A percentile compares a stretch with the other conserved stretches of the same genome.
phyloP scores from a whole-genome alignment of 2,797 vertebrate species.

The Myiotriccus ornatus region DNA sequence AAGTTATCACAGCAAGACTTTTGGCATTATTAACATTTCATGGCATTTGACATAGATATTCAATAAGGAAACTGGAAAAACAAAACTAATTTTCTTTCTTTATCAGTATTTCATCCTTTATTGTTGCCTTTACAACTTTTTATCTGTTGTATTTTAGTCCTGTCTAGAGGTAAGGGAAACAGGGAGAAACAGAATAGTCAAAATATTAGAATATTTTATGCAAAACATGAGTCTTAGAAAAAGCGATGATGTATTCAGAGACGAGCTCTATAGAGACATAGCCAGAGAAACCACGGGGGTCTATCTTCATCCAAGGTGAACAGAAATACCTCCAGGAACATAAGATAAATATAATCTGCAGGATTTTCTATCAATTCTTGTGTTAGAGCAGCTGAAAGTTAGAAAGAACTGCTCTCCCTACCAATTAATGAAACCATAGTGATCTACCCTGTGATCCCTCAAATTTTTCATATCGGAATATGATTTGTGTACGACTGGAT shows the following conservation, averaged over 20 bases:
- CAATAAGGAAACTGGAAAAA: not conserved
- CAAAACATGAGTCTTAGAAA: not conserved
- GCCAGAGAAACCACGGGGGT: not conserved
- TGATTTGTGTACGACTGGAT: not conserved
- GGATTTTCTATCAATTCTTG: constrained; percentile 16
- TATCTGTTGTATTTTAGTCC: not conserved
- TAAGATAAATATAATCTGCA: constrained; percentile 50
- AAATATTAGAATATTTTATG: not conserved
- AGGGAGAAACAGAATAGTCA: not conserved
- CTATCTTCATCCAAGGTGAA: not conserved
- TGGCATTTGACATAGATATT: not conserved
- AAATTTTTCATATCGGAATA: not conserved
- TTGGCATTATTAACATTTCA: not conserved
- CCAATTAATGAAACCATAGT: constrained; percentile 42
- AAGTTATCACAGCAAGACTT: constrained; percentile 14
- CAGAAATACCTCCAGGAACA: constrained; percentile 36
- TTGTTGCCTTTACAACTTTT: not conserved
- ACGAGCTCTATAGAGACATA: not conserved
- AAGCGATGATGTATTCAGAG: not conserved
- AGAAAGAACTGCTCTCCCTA: constrained; percentile 25
- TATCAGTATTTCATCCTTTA: not conserved
- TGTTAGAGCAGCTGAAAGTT: constrained; percentile 23
- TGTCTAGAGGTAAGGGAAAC: not conserved
- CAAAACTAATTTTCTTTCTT: not conserved
- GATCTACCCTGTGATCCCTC: constrained; percentile 38